Conservation (phyloP, 2,888 invertebrate genomes). For the Andrena marginata region DNA sequence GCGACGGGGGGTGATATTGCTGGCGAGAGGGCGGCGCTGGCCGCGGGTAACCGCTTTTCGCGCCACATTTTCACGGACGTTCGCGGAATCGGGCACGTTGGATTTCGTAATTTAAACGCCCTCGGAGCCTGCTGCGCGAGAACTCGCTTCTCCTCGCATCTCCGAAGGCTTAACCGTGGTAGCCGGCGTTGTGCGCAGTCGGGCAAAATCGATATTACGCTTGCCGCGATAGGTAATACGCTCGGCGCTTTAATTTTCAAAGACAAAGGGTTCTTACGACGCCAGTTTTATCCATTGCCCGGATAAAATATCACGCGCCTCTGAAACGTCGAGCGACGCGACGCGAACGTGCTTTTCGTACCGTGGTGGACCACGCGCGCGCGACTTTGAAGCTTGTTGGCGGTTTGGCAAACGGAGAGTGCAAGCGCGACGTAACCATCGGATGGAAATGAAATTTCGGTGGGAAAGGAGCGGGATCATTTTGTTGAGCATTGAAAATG, state of each 20-base stretch:
- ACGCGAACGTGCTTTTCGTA: neutral
- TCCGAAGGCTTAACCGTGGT: neutral
- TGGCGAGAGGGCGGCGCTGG: neutral
- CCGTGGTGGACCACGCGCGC: neutral
- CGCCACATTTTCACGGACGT: neutral
- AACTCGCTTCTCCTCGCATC: neutral
- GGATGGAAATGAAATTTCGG: constrained; percentile 50
- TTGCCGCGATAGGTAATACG: neutral
- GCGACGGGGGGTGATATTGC: neutral
- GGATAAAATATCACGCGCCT: neutral
- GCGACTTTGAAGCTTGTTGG: neutral
- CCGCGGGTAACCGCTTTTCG: neutral
- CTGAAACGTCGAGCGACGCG: neutral
- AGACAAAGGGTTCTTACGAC: neutral
- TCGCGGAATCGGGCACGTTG: neutral
- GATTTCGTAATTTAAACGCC: neutral
- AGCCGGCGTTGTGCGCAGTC: neutral
- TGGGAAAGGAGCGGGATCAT: constrained; percentile 38
- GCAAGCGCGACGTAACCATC: neutral
- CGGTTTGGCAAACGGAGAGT: neutral
- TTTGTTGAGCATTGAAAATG: constrained; percentile 43
- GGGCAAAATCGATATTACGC: neutral
- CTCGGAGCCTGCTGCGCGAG: neutral
- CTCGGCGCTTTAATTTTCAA: neutral
- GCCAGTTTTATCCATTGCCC: neutral